A percentile compares a stretch with the other conserved stretches of the same genome.
phyloP scores from a whole-genome alignment of 2,888 invertebrate species.

The Norana najaformis region DNA sequence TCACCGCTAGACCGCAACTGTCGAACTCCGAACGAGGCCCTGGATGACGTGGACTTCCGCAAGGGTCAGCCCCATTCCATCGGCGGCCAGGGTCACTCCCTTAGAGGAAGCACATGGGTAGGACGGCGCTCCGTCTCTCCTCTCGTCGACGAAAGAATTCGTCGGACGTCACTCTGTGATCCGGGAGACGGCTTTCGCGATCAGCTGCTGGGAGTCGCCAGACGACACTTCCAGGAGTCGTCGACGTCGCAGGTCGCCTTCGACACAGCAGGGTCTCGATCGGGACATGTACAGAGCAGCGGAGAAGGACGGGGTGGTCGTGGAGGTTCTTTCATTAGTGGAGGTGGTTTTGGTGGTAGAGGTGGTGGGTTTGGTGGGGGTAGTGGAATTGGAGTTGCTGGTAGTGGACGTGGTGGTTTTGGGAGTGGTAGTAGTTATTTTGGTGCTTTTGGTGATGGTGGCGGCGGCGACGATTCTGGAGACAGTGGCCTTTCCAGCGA shows the following conservation, averaged over 20 bases:
- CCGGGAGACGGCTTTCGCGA: not conserved
- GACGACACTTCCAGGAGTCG: not conserved
- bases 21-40: not conserved
- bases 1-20: not conserved
- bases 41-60: not conserved
- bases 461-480: slow-evolving; percentile 37
- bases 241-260: not conserved
- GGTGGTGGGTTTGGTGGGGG: not conserved
- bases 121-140: not conserved
- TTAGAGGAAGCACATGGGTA: not conserved
- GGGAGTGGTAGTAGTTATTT: not conserved
- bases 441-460: not conserved
- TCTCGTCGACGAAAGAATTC: not conserved
- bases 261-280: not conserved
- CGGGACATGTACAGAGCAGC: not conserved
- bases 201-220: not conserved
- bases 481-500: slow-evolving; percentile 39
- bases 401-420: not conserved
- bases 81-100: not conserved
- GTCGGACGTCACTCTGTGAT: not conserved
- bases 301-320: not conserved
- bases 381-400: not conserved
- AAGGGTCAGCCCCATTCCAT: not conserved
- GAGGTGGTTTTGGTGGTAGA: not conserved
- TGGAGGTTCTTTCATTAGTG: not conserved